These are phyloP conservation scores for Symphodus melops DNA, from an alignment of 2,113 vertebrate species.

Conservation along the genomic window DNA sequence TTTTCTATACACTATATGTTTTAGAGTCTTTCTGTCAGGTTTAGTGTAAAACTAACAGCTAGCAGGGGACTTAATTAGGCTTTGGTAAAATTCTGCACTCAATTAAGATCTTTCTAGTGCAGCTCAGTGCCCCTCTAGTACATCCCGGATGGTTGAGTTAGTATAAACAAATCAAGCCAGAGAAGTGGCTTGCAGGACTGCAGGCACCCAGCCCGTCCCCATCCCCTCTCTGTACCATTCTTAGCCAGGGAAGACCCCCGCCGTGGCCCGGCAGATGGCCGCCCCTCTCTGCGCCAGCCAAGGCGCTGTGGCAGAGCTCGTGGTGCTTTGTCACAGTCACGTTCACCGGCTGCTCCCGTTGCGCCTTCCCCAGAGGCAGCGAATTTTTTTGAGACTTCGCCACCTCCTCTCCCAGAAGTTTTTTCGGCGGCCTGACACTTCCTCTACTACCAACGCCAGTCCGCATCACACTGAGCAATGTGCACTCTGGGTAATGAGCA, in stretches of 20 bases:
- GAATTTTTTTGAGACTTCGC: conserved; percentile 43
- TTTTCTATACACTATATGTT: conserved; percentile 6
- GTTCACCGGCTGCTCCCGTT: conserved; percentile 60
- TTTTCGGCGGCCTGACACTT: conserved; percentile 45
- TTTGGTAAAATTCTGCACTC: conserved; percentile 53
- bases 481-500: conserved; percentile 67
- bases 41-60: conserved; percentile 40
- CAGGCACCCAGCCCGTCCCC: conserved; percentile 44
- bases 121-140: conserved; percentile 49
- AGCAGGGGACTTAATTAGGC: conserved; percentile 52
- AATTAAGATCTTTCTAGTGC: conserved; percentile 55
- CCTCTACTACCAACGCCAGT: conserved; percentile 37
- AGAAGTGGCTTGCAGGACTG: conserved; percentile 52
- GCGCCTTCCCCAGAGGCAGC: conserved; percentile 42
- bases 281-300: conserved; percentile 47
- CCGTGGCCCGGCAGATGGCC: conserved; percentile 71
- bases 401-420: conserved; percentile 50
- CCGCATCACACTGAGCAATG: conserved; percentile 57
- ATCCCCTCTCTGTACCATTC: conserved; percentile 32
- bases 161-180: conserved; percentile 62
- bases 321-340: conserved; percentile 70
- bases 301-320: conserved; percentile 56
- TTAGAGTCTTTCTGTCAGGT: conserved; percentile 12
- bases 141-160: conserved; percentile 51
- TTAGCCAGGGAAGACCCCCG: conserved; percentile 68